Percentiles rank a stretch among this genome's conserved stretches.
Evolutionary conservation across 2,888 invertebrate genomes (phyloP).

Genomic region (Hirtodrosophila confusa): DNA sequence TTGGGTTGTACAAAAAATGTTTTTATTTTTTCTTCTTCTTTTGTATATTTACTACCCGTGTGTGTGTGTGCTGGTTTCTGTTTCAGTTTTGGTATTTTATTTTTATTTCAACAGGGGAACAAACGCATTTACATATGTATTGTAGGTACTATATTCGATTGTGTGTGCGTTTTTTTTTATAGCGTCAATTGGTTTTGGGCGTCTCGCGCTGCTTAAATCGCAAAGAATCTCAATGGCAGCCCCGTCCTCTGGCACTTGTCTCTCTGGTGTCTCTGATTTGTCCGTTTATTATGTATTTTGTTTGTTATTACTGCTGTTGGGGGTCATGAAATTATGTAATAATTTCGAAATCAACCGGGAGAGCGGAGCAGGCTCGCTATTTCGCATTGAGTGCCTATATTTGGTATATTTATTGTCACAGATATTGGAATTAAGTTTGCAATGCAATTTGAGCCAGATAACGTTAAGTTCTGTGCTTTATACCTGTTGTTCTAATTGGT

Average conservation of each 20-base stretch:
- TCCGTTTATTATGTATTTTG: slow-evolving; percentile 23
- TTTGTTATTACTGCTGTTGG: slow-evolving; percentile 24
- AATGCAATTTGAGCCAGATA: too few relatives aligned
- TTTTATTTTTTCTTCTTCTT: slow-evolving; percentile 1
- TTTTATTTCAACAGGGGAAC: slow-evolving; percentile 63
- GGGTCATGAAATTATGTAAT: slow-evolving; percentile 48
- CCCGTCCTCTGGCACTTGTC: slow-evolving; percentile 46
- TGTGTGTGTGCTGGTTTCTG: slow-evolving; percentile 15
- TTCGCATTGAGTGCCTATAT: too few relatives aligned
- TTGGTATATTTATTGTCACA: background rate
- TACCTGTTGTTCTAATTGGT: too few relatives aligned
- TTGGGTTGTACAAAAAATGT: slow-evolving; percentile 42
- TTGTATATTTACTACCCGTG: slow-evolving; percentile 23
- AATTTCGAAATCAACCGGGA: slow-evolving; percentile 31
- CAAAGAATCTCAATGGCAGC: slow-evolving; percentile 61
- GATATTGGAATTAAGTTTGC: too few relatives aligned
- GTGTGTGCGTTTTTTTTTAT: slow-evolving; percentile 48
- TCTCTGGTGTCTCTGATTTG: slow-evolving; percentile 4
- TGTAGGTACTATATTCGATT: slow-evolving; percentile 2
- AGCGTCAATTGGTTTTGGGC: slow-evolving; percentile 49
- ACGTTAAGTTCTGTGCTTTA: too few relatives aligned
- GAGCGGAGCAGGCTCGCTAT: slow-evolving; percentile 7
- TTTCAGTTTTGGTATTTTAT: slow-evolving; percentile 50
- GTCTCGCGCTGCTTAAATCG: slow-evolving; percentile 48
- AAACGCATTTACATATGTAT: slow-evolving; percentile 73